Percentiles rank a stretch among this genome's conserved stretches.
Conservation (phyloP, 1,140 invertebrate species). For the Drosophila saltans region DNA sequence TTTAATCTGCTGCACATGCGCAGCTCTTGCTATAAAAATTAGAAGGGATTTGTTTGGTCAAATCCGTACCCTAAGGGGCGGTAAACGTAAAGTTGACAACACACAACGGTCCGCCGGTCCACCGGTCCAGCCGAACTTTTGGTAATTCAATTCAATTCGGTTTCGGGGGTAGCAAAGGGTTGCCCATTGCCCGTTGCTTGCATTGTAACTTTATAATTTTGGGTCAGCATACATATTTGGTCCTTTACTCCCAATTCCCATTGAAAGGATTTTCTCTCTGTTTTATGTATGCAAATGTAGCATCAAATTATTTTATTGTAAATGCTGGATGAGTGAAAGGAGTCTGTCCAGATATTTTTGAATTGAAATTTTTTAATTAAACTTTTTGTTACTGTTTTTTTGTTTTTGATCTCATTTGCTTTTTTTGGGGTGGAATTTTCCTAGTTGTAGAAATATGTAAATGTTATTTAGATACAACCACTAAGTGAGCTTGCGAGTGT, state of each 20-base stretch:
- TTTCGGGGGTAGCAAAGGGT: constrained; percentile 63
- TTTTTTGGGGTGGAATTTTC: constrained; percentile 1
- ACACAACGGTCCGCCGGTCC: background rate
- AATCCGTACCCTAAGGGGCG: constrained; percentile 69
- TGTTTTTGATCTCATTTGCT: constrained; percentile 9
- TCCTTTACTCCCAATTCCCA: constrained; percentile 30
- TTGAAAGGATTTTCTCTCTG: constrained; percentile 13
- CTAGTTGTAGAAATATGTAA: background rate
- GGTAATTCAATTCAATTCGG: constrained; percentile 60
- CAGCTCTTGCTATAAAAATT: constrained; percentile 43
- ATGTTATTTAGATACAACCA: too few species aligned
- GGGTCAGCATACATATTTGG: constrained; percentile 58
- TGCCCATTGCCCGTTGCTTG: constrained; percentile 39
- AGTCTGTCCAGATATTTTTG: constrained; percentile 39
- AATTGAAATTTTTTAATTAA: constrained; percentile 33
- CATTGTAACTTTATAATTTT: constrained; percentile 78
- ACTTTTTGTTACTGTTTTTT: constrained; percentile 28
- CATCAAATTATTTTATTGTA: constrained; percentile 69
- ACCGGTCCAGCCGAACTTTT: constrained; percentile 31
- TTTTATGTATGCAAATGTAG: constrained; percentile 54
- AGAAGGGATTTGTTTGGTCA: constrained; percentile 78
- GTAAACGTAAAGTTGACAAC: constrained; percentile 44
- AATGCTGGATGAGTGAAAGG: constrained; percentile 46
- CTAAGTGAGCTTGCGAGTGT: too few species aligned
- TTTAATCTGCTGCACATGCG: constrained; percentile 75